Evolutionary conservation across 1,140 invertebrate species (phyloP).

Genomic region (Oryctes rhinoceros): DNA sequence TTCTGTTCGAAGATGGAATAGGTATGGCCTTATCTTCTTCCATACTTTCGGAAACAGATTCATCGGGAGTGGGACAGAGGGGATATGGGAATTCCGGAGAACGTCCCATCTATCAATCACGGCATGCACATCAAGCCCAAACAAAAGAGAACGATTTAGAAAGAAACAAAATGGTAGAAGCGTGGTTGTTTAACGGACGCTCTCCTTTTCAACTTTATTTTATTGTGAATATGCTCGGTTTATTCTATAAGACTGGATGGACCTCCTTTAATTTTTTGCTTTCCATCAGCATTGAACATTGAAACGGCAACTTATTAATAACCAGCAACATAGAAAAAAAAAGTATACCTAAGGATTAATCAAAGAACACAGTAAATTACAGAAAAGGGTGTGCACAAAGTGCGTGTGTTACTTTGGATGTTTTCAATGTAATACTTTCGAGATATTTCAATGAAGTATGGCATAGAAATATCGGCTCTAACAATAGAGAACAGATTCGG

Average conservation of each 20-base stretch:
- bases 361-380: too few relatives aligned
- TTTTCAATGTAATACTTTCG: too few relatives aligned
- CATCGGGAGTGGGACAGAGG: conserved; percentile 59
- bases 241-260: too few relatives aligned
- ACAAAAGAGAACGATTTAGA: conserved; percentile 51
- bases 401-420: too few relatives aligned
- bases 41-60: conserved; percentile 55
- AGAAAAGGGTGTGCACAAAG: too few relatives aligned
- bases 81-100: conserved; percentile 58
- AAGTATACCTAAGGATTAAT: too few relatives aligned
- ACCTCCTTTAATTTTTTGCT: too few relatives aligned
- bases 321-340: conserved; percentile 49
- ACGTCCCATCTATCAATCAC: conserved; percentile 54
- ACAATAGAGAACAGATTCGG: too few relatives aligned
- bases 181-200: conserved; percentile 35
- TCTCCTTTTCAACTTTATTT: neutral
- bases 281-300: too few relatives aligned
- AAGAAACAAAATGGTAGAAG: conserved; percentile 27
- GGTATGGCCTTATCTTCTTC: conserved; percentile 53
- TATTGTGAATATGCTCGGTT: neutral
- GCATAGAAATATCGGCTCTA: too few relatives aligned
- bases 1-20: conserved; percentile 57
- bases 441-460: too few relatives aligned
- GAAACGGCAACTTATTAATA: neutral
- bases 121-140: conserved; percentile 49